Base-by-base conservation (phyloP, 2,888 invertebrate species). In the Drosophila borborema region DNA sequence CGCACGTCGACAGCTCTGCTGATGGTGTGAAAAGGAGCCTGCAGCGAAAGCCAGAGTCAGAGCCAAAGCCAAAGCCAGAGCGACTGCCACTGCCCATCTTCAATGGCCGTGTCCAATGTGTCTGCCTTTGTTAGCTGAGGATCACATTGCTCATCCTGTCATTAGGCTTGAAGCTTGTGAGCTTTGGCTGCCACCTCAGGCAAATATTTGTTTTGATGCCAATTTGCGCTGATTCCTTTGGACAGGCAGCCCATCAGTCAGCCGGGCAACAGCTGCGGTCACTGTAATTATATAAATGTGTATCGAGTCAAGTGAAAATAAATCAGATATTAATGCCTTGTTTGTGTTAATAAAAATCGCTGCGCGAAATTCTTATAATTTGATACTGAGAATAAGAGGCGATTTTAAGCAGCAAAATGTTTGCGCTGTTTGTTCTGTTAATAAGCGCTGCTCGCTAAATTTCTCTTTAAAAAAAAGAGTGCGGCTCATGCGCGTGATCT, bases 131-230 rank as follows among this genome's bases (percentile, higher is more conserved):
- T 54, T 54, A 54, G 63, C 59, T 66, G 79, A 78, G 74, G 69
- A 78, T 78, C 73, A 64, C 59, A 46, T 40, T 63, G 59, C 23
- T 75, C 73, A 80, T 85, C 85, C 85, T 83, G 89, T 89, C 86
- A 86, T 86, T 89, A 89, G 77, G 66, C 68, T 49, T 67, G 48
- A 64, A 36, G 48, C 38, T 60, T 84, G 82, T 84, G 82, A 77
- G 80, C 72, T 74, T 71, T 72, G 63, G 69, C 77, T 79, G 82
- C 86, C 81, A 87, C 86, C 81, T 83, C 77, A 59, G 86, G 87
- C 89, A 80, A 87, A 90, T 89, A 89, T 89, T 89, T 89, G 90
- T 89, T 89, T 89, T 89, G 84, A 87, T 74, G 80, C 72, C 82
- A 90, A 87, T 87, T 87, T 83, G 73, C 80, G 89, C 74, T 86